Base-by-base conservation (phyloP, 2,888 invertebrate genomes). In the Tetragnatha montana region DNA sequence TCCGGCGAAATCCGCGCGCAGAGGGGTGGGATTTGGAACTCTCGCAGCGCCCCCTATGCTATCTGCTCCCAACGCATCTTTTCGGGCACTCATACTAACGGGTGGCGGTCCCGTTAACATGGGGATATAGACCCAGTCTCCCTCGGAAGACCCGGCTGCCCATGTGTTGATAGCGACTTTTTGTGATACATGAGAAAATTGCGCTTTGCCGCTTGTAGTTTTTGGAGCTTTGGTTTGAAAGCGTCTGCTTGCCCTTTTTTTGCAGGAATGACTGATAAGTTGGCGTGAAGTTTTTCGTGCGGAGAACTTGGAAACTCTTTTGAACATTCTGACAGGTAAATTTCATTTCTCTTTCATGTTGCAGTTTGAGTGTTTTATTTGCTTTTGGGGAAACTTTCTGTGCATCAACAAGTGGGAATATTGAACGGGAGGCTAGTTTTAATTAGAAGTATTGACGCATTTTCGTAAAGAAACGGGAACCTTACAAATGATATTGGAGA, bases 1-100 rank as follows among this genome's bases (percentile, higher is more conserved):
- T 82, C 35, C 49, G 47, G 60, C n/a, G 74, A 82, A 82, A 74
- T 51, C 73, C 21, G n/a, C 21, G 22, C 35, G 21, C 14, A 22
- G 8, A n/a, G 49, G 76, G 50, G 19, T n/a, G 49, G 68, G 14
- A 50, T 21, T n/a, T 10, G 17, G 75, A 17, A 51, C 8, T n/a
- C n/a, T 8, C 17, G 75, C 47, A 85, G 85, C 85, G 85, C 85
- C 85, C 85, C 51, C 85, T 85, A 49, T 19, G n/a, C 79, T 17
- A 69, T 71, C 21, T 70, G 70, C 78, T 70, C 69, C 69, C 22
- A 78, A 69, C 79, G 78, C 85, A 76, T 78, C 51, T 50, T 35
- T 35, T 49, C 19, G n/a, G 70, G 21, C 47, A 22, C 78, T 79
- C 85, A 78, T 70, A 79, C 71, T 60, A 49, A 69, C 49, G 84